These are phyloP conservation scores for Actias luna DNA, from an alignment of 2,888 invertebrate genomes.

Conservation along the genomic window DNA sequence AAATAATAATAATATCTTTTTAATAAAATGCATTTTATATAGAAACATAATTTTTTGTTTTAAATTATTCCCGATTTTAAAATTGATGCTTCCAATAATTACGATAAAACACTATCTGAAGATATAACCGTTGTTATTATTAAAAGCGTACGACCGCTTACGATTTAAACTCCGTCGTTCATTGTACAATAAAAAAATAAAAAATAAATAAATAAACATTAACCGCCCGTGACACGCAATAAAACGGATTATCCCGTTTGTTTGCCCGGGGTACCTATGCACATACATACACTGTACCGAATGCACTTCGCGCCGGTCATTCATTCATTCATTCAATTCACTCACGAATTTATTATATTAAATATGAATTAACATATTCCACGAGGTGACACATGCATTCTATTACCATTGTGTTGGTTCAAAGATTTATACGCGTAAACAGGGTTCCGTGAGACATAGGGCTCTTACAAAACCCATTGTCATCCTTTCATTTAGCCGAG, in stretches of 20 bases:
- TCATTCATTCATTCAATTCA: slow-evolving; percentile 39
- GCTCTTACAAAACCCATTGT: not conserved
- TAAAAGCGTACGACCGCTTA: not conserved
- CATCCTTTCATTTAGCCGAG: slow-evolving; percentile 14
- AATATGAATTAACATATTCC: slow-evolving; percentile 80
- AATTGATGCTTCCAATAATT: too few species aligned
- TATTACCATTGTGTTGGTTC: slow-evolving; percentile 57
- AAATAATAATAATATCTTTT: too few species aligned
- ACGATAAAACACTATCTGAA: too few species aligned
- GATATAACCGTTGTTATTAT: too few species aligned
- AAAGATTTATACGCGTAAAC: slow-evolving; percentile 78
- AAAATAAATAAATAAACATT: slow-evolving; percentile 31
- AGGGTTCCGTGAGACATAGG: slow-evolving; percentile 27
- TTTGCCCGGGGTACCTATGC: not conserved
- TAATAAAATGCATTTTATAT: too few species aligned
- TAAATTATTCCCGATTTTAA: too few species aligned
- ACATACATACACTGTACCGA: not conserved
- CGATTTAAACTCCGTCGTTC: not conserved
- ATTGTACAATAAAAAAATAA: slow-evolving; percentile 8
- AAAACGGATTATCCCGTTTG: slow-evolving; percentile 65
- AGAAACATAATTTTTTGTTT: too few species aligned
- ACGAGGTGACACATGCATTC: slow-evolving; percentile 60
- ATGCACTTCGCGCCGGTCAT: slow-evolving; percentile 10
- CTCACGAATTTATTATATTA: slow-evolving; percentile 73
- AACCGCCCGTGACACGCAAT: slow-evolving; percentile 72